phyloP scores from a whole-genome alignment of 2,113 vertebrate species.

The Nothoprocta pentlandii region DNA sequence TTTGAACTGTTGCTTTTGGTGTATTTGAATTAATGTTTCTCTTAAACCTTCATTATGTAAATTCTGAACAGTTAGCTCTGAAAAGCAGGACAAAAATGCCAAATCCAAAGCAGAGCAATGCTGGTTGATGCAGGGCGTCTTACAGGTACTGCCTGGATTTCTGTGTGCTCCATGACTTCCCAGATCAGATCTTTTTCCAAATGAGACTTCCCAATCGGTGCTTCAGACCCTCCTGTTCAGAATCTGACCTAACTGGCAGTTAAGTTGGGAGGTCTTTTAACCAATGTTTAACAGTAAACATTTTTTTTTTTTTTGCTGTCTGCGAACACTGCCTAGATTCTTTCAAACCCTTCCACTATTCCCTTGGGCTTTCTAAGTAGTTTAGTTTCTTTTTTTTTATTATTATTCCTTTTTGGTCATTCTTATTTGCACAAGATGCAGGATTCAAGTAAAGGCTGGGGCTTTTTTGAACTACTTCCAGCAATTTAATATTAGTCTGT shows the following conservation, averaged over 20 bases:
- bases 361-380: neutral
- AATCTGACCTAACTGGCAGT: neutral
- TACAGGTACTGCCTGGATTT: neutral
- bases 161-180: fast-evolving
- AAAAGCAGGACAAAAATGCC: neutral
- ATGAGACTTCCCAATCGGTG: neutral
- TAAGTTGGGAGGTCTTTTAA: neutral
- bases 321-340: too few relatives aligned
- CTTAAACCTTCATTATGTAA: neutral
- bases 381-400: neutral
- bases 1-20: constrained; percentile 78
- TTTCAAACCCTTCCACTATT: neutral
- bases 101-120: neutral
- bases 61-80: neutral
- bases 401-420: neutral
- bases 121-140: neutral
- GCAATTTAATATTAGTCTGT: neutral
- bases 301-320: neutral
- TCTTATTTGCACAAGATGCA: neutral
- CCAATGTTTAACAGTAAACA: neutral
- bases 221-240: neutral
- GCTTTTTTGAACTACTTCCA: constrained; percentile 40
- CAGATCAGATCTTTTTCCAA: fast-evolving
- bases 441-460: neutral
- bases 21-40: constrained; percentile 48